Evolutionary conservation across 2,113 vertebrate genomes (phyloP), one percentile per base, ranked within the genome.

Genomic region (Trematocara variabile): DNA sequence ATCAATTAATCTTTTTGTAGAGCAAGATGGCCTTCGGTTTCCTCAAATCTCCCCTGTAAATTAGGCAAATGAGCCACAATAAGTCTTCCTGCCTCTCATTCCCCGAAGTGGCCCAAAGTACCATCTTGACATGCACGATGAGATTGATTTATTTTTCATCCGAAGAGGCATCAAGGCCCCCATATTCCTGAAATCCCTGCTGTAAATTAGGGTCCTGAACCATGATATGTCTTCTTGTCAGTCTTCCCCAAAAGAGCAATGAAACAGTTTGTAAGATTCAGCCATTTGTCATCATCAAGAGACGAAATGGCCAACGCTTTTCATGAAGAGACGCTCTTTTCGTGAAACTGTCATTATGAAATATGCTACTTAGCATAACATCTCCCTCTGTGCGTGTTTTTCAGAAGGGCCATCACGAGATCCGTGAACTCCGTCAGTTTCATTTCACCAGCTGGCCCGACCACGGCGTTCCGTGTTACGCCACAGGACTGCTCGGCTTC

Each of bases 381-480:
- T 73, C 6, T 85, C n/a, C 58, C 20, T 44, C 5, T 48, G 3
- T 52, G 34, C 79, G 34, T 91, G 50, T 77, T 20, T 92, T 92
- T 93, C 96, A 99, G 98, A 99, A 99, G 97, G 98, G 98, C 92
- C 98, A 99, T 92, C 98, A 99, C 2, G 98, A 99, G 94, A 98
- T 99, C 94, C 97, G 98, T 6, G 98, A 99, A 91, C 97, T 99
- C 68, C 97, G 98, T 18, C 98, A 99, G 95, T 99, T 99, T 91
- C 98, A 99, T 81, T 99, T 99, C 95, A 99, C 98, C 94, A 98
- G 98, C 96, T 99, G 98, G 98, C 98, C 98, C 0, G 98, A 99
- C 94, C 98, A 99, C 0, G 98, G 98, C 0, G 98, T 99, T 16
- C 98, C 98, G 80, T 99, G 98, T 90, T 99, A 99, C 0, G 98